Base-by-base conservation (phyloP, 2,113 vertebrate species). In the Aspiorhynchus laticeps region DNA sequence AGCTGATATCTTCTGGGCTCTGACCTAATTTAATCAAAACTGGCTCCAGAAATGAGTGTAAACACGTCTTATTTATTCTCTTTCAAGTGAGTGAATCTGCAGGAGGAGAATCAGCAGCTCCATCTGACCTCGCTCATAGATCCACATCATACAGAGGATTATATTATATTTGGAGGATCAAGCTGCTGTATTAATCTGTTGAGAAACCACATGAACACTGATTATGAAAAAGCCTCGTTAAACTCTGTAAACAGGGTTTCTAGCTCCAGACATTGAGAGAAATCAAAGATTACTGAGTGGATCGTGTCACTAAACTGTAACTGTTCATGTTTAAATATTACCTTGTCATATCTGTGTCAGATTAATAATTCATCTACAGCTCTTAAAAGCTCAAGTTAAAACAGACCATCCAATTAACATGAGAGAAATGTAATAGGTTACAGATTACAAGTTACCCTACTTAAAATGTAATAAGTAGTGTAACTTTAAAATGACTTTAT, bases 351-450 rank as follows among this genome's bases (percentile, higher is more conserved):
- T 92, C 89, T 91, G 87, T 92, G 91, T 92, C 89, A 38, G 86
- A 90, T 92, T 87, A 90, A 92, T 93, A 91, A 91, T 93, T 92
- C 89, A 93, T 91, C 88, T 87, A 21, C 33, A 5, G 14, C 88
- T 86, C 88, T 90, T 81, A 90, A 90, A 88, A 89, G 77, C 85
- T 84, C 43, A 87, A 56, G 53, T 56, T 56, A 56, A 56, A 24
- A 56, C 21, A 56, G 53, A 56, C 6, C 53, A 24, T 24, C 53
- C 53, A 56, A 56, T 56, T 56, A 56, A 56, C 19, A 56, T 24
- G 19, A 56, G 53, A 56, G 51, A n/a, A n/a, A n/a, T n/a, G n/a
- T n/a, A n/a, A n/a, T n/a, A n/a, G n/a, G n/a, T n/a, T n/a, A n/a
- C n/a, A n/a, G n/a, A n/a, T n/a, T n/a, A n/a, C n/a, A n/a, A n/a